These are phyloP conservation scores for Melanostoma scalare DNA, from an alignment of 2,888 invertebrate species.

Conservation along the genomic window DNA sequence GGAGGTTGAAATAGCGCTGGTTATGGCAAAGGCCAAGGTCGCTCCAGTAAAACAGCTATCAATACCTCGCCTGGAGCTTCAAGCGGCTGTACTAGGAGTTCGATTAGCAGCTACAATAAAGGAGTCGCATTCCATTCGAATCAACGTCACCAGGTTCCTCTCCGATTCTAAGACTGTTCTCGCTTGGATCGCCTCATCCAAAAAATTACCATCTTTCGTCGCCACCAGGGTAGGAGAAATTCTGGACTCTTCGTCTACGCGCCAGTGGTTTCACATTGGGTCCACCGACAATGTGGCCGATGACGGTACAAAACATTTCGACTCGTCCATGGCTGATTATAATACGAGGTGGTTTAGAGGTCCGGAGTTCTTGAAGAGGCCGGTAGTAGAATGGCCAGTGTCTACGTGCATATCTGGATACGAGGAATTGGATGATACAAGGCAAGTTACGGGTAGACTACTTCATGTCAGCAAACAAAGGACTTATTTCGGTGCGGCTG, in stretches of 20 bases:
- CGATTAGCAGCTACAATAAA: too few relatives aligned
- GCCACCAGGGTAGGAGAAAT: slow-evolving; percentile 21
- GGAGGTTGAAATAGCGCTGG: too few relatives aligned
- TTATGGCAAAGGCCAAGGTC: too few relatives aligned
- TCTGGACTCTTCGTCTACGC: not conserved
- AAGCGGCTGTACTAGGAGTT: not conserved
- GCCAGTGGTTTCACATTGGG: not conserved
- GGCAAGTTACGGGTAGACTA: too few relatives aligned
- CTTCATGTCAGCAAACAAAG: not conserved
- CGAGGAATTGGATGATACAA: too few relatives aligned
- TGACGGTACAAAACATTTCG: slow-evolving; percentile 14
- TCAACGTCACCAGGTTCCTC: not conserved
- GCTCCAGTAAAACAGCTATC: too few relatives aligned
- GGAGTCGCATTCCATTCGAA: not conserved
- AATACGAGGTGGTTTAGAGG: slow-evolving; percentile 1
- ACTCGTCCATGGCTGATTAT: not conserved
- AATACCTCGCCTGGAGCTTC: too few relatives aligned
- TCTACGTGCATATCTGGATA: too few relatives aligned
- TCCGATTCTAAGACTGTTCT: slow-evolving; percentile 23
- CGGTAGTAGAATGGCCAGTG: not conserved
- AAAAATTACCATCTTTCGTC: slow-evolving; percentile 15
- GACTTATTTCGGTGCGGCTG: not conserved
- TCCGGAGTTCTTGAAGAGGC: not conserved
- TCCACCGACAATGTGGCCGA: slow-evolving; percentile 26
- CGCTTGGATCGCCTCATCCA: slow-evolving; percentile 8